Evolutionary conservation across 2,797 vertebrate genomes (phyloP).

Genomic region (Momotus momota): DNA sequence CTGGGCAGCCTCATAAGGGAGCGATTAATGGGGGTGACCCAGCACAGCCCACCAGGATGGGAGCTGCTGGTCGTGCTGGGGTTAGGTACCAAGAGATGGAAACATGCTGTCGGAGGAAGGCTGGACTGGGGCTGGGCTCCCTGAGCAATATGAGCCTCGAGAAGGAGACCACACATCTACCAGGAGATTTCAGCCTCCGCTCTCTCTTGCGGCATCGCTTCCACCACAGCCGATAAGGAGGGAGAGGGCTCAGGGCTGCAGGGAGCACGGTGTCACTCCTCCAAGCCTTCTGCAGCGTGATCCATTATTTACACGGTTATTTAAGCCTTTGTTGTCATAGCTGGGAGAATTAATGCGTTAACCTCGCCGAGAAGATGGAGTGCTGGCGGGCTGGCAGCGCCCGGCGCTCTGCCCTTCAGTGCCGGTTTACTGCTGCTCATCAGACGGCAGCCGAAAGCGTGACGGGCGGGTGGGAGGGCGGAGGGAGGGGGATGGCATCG

Average conservation of each 20-base stretch:
- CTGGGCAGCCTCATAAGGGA: rapidly evolving
- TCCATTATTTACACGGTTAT: neutral
- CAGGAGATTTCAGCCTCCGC: no score
- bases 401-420: neutral
- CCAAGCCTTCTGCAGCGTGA: neutral
- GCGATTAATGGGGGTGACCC: neutral
- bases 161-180: rapidly evolving
- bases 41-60: neutral
- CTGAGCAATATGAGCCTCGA: neutral
- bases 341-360: neutral
- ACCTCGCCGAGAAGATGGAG: neutral
- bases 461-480: neutral
- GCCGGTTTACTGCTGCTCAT: neutral
- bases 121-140: neutral
- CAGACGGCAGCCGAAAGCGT: neutral
- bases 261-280: rapidly evolving
- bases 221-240: rapidly evolving
- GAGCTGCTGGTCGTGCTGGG: neutral
- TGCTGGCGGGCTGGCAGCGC: rapidly evolving
- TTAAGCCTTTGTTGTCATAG: constrained; percentile 16
- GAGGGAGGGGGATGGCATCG: rapidly evolving
- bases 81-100: neutral
- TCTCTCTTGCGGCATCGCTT: neutral
- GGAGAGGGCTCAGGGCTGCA: neutral
- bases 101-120: neutral